Conservation (phyloP, 2,113 vertebrate genomes). For the Corythornis vintsioides region DNA sequence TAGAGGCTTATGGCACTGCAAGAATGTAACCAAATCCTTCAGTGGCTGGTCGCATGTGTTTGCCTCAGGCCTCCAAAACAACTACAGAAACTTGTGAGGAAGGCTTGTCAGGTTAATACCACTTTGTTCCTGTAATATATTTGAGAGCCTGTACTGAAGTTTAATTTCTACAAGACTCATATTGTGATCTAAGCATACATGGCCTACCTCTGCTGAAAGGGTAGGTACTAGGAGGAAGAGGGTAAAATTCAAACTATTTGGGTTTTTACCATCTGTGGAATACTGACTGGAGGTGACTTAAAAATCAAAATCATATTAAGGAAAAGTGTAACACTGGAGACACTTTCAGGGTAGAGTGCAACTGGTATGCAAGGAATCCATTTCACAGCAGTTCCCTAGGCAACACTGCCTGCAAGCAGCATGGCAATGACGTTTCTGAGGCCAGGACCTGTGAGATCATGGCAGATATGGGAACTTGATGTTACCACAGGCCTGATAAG, state of each 20-base stretch:
- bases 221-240: background rate
- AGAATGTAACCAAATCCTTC: slow-evolving; percentile 70
- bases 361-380: background rate
- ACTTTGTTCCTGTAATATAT: slow-evolving; percentile 54
- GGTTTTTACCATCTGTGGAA: background rate
- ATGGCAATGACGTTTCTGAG: no score
- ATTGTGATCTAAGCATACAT: background rate
- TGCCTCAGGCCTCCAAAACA: slow-evolving; percentile 76
- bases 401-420: no score
- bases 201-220: background rate
- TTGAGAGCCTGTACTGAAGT: slow-evolving; percentile 69
- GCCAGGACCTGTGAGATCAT: no score
- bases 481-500: no score
- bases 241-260: background rate
- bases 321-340: no score
- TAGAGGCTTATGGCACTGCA: slow-evolving; percentile 69
- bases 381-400: no score
- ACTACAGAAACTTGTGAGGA: slow-evolving; percentile 65
- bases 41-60: slow-evolving; percentile 74
- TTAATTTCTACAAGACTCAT: background rate
- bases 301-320: no score
- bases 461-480: no score
- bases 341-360: no score
- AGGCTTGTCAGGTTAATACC: slow-evolving; percentile 71
- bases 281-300: no score